Evolutionary conservation across 2,888 invertebrate species (phyloP).

Genomic region (Eumerus sabulonum): DNA sequence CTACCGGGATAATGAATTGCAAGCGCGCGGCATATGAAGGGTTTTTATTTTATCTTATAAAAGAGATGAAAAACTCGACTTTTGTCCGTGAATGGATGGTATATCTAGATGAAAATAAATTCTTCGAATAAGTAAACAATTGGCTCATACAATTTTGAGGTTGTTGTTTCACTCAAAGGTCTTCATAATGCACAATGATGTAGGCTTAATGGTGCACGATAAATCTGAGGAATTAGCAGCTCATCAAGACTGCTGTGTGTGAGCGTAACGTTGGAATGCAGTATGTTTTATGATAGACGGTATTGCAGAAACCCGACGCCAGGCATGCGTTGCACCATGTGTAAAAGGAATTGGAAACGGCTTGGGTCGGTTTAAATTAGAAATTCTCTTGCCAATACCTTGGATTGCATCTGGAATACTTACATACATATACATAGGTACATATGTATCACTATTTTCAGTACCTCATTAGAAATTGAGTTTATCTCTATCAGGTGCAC

Average conservation of each 20-base stretch:
- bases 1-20: constrained; percentile 65
- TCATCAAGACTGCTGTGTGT: constrained; percentile 1
- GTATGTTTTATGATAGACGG: neutral
- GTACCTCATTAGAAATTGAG: too few relatives aligned
- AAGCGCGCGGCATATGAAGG: constrained; percentile 52
- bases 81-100: constrained; percentile 15
- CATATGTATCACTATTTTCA: too few relatives aligned
- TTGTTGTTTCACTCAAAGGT: neutral
- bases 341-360: too few relatives aligned
- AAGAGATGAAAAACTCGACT: constrained; percentile 27
- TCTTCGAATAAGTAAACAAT: constrained; percentile 59
- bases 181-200: constrained; percentile 15
- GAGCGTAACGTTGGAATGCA: constrained; percentile 1
- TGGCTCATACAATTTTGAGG: constrained; percentile 11
- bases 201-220: constrained; percentile 21
- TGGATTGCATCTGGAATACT: too few relatives aligned
- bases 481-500: too few relatives aligned
- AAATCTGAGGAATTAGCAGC: constrained; percentile 12
- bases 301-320: too few relatives aligned
- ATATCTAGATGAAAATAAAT: constrained; percentile 58
- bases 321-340: too few relatives aligned
- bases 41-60: constrained; percentile 7
- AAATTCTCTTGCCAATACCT: too few relatives aligned
- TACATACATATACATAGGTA: too few relatives aligned
- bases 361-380: too few relatives aligned